Evolutionary conservation across 2,797 vertebrate genomes (phyloP), one percentile per base, ranked within the genome.

Genomic region (Neosilurus hyrtlii): DNA sequence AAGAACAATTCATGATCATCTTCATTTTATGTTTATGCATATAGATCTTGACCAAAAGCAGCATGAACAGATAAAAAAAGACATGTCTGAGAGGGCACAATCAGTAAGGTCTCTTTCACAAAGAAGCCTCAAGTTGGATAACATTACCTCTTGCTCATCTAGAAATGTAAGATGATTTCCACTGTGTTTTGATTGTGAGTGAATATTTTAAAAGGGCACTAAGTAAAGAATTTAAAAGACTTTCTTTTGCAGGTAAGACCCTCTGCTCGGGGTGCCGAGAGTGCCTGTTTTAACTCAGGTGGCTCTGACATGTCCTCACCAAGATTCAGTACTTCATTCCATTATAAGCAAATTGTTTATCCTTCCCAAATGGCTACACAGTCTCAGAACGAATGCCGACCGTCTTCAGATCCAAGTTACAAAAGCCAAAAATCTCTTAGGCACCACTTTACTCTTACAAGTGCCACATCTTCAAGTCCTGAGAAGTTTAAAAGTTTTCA

Each of bases 31-130:
- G 24, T 61, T 86, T 9, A 87, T 90, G 85, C 85, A 89, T 88
- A 80, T 88, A 99, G 97, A 98, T 93, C 93, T 94, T 77, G 97
- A 99, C 91, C 96, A 96, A 84, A 92, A 95, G 88, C 94, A 92
- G 85, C 92, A 93, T 91, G 94, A 96, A 67, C 94, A 90, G 86
- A 86, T 94, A 78, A 96, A 88, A 90, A 96, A 93, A 90, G 94
- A 92, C 80, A 86, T 9, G 18, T 89, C 86, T 84, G 90, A 93
- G 76, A 93, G 94, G 80, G 88, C 92, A 43, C 92, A 89, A 54
- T 89, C 93, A 20, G 89, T 91, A 57, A 94, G 91, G 86, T 92
- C 90, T 37, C 75, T 88, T 65, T 90, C 91, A 61, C 92, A 90
- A 62, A 89, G 87, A 76, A 92, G 86, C 83, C 92, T 92, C 80